phyloP scores from a whole-genome alignment of 1,140 invertebrate species.

The Oryzaephilus surinamensis region DNA sequence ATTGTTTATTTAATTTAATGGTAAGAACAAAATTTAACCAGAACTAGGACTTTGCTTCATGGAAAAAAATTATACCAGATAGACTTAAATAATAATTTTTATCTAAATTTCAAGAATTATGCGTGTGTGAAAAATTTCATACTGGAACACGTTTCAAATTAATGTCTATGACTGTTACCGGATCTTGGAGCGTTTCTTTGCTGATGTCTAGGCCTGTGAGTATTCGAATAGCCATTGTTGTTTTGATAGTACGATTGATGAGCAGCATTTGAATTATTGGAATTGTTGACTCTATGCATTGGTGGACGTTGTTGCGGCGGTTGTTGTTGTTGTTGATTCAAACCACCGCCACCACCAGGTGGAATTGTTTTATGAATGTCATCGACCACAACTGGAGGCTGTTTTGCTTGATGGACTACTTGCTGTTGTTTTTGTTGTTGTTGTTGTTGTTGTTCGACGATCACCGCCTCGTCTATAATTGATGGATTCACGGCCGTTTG shows the following conservation, averaged over 20 bases:
- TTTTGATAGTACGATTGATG: constrained; percentile 27
- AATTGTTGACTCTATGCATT: constrained; percentile 15
- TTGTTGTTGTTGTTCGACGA: constrained; percentile 8
- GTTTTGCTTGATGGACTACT: constrained; percentile 2
- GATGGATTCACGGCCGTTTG: constrained; percentile 2
- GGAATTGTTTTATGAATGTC: constrained; percentile 5
- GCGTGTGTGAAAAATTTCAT: no score
- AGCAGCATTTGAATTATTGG: constrained; percentile 15
- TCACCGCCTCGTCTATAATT: constrained; percentile 3
- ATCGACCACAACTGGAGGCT: constrained; percentile 2
- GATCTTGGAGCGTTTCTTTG: constrained; percentile 22
- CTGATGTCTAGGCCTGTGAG: constrained; percentile 25
- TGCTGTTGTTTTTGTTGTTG: constrained; percentile 11
- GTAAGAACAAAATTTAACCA: no score
- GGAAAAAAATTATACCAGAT: no score
- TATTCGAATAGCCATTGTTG: constrained; percentile 28
- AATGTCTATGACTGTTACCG: constrained; percentile 9
- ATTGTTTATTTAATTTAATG: no score
- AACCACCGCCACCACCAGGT: constrained; percentile 9
- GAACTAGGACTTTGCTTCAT: no score
- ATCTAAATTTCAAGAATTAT: no score
- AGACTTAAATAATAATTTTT: no score
- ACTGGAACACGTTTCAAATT: no score
- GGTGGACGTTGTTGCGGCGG: constrained; percentile 9
- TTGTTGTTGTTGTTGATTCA: constrained; percentile 15